phyloP scores from a whole-genome alignment of 2,888 invertebrate species.

The Sphaerophoria taeniata region DNA sequence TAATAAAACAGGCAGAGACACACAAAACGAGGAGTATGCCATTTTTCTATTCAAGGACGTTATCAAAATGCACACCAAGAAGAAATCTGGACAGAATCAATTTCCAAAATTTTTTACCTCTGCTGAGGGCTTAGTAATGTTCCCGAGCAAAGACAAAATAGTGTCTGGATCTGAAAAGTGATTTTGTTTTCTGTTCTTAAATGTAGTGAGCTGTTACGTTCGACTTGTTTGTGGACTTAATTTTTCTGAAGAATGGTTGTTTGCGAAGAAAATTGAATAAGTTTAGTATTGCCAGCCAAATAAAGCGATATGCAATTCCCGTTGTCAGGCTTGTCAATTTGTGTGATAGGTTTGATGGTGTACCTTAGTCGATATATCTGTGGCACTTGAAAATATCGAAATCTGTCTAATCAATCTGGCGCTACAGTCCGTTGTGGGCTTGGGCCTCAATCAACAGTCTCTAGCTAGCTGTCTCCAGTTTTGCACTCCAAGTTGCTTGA shows the following conservation, averaged over 20 bases:
- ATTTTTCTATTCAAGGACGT: slow-evolving; percentile 51
- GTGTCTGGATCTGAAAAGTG: too few species aligned
- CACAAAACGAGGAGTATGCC: slow-evolving; percentile 34
- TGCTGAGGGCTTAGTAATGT: too few species aligned
- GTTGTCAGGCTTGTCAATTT: slow-evolving; percentile 45
- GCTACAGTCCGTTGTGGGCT: too few species aligned
- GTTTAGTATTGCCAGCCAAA: slow-evolving; percentile 38
- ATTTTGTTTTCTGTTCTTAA: too few species aligned
- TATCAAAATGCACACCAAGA: slow-evolving; percentile 32
- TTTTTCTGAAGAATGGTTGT: too few species aligned
- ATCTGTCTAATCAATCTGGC: not conserved
- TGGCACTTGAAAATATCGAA: slow-evolving; percentile 12
- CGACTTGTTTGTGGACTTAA: too few species aligned
- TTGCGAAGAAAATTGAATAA: slow-evolving; percentile 62
- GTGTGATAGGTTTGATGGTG: slow-evolving; percentile 23
- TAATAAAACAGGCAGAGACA: slow-evolving; percentile 44
- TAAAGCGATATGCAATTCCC: slow-evolving; percentile 45
- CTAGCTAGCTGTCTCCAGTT: too few species aligned
- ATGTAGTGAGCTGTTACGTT: too few species aligned
- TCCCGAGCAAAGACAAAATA: too few species aligned
- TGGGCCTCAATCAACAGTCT: too few species aligned
- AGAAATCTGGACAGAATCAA: slow-evolving; percentile 65
- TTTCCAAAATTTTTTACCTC: slow-evolving; percentile 44
- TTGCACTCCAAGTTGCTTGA: too few species aligned
- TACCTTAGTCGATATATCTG: slow-evolving; percentile 21